Conservation (phyloP, 2,797 vertebrate genomes). For the Tokudaia muenninki region DNA sequence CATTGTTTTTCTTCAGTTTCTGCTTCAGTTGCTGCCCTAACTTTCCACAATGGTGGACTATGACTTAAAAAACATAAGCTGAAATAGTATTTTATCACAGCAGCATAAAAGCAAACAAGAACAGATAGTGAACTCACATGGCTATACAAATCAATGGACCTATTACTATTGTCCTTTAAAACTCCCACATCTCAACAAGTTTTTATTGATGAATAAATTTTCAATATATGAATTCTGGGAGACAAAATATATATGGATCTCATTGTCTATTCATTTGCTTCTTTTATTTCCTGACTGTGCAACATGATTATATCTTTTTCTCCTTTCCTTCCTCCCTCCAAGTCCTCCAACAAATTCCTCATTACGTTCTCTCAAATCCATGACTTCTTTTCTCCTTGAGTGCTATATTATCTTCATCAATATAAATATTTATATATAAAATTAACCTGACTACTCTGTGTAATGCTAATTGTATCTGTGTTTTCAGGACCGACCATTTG, state of each 20-base stretch:
- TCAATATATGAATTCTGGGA: neutral
- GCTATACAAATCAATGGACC: neutral
- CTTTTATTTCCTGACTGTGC: too few relatives aligned
- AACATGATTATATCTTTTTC: too few relatives aligned
- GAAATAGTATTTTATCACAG: neutral
- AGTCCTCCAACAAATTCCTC: too few relatives aligned
- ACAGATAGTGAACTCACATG: neutral
- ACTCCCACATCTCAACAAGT: neutral
- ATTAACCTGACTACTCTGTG: too few relatives aligned
- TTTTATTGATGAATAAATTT: neutral
- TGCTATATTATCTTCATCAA: too few relatives aligned
- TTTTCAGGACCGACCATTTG: too few relatives aligned
- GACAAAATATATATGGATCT: neutral
- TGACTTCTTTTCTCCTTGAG: too few relatives aligned
- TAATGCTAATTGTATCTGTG: too few relatives aligned
- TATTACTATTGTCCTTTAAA: neutral
- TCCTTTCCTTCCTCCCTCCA: neutral
- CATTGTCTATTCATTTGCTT: too few relatives aligned
- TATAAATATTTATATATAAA: too few relatives aligned
- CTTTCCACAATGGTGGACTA: neutral
- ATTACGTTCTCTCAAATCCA: too few relatives aligned
- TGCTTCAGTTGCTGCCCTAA: neutral
- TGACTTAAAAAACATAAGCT: neutral
- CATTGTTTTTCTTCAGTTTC: neutral
- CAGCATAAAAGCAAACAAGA: neutral